Evolutionary conservation across 2,888 invertebrate genomes (phyloP).

Genomic region (Drosophila kokeensis): DNA sequence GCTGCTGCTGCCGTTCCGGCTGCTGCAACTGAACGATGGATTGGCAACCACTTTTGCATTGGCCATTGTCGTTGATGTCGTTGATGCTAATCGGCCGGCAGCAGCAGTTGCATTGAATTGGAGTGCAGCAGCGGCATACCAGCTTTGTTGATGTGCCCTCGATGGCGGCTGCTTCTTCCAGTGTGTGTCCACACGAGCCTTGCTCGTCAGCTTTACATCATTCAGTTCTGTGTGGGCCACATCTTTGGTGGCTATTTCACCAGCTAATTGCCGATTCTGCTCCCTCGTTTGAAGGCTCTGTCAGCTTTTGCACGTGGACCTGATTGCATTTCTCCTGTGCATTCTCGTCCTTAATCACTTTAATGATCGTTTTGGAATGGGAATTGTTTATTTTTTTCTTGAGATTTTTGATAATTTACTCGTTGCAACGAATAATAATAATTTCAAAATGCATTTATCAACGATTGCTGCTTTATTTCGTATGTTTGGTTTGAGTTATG

Average conservation of each 20-base stretch:
- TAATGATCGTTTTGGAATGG: constrained; percentile 12
- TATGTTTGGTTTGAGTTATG: constrained; percentile 10
- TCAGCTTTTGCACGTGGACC: constrained; percentile 78
- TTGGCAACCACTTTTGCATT: constrained; percentile 71
- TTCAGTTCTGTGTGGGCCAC: constrained; percentile 77
- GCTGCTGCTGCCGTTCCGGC: constrained; percentile 1
- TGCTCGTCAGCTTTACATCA: constrained; percentile 78
- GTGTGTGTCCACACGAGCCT: constrained; percentile 83
- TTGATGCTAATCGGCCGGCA: constrained; percentile 3
- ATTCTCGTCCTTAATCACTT: constrained; percentile 77
- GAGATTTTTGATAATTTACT: constrained; percentile 7
- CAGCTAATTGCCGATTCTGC: constrained; percentile 85
- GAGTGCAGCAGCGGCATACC: constrained; percentile 62
- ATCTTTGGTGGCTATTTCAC: constrained; percentile 69
- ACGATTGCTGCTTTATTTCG: constrained; percentile 45
- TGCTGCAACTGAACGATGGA: constrained; percentile 13
- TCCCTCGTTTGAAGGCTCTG: constrained; percentile 68
- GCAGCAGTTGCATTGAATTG: constrained; percentile 65
- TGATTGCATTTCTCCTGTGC: constrained; percentile 75
- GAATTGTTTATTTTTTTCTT: constrained; percentile 16
- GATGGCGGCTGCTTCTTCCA: constrained; percentile 32
- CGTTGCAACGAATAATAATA: constrained; percentile 21
- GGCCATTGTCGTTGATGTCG: constrained; percentile 68
- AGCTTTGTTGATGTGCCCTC: background rate
- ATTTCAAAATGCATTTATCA: constrained; percentile 41